Conservation (phyloP, 2,113 vertebrate species). For the Chroicocephalus ridibundus region DNA sequence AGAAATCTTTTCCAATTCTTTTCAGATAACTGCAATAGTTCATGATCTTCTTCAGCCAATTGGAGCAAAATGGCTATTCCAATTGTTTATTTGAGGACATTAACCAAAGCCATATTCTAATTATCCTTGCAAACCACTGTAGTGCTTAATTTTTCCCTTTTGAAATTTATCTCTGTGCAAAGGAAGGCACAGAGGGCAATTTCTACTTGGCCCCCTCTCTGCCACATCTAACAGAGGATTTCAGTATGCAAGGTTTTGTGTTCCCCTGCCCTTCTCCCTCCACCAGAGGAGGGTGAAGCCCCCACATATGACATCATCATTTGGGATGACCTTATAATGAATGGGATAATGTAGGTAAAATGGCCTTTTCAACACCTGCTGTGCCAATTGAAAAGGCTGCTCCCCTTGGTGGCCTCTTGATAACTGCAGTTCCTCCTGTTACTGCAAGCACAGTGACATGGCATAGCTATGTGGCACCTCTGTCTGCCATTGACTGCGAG, state of each 20-base stretch:
- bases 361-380: not conserved
- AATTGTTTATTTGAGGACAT: not conserved
- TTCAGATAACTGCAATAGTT: not conserved
- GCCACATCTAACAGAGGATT: not conserved
- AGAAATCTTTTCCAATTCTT: not conserved
- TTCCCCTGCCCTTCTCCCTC: not conserved
- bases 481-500: not conserved
- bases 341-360: not conserved
- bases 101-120: not conserved
- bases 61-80: not conserved
- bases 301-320: not conserved
- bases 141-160: not conserved
- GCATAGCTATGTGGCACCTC: accelerated
- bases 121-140: not conserved
- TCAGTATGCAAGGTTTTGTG: not conserved
- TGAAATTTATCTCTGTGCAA: not conserved
- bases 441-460: not conserved
- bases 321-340: not conserved
- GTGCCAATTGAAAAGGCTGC: not conserved
- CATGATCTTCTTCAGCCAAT: not conserved
- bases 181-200: not conserved
- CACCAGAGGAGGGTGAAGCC: not conserved
- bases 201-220: not conserved
- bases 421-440: not conserved
- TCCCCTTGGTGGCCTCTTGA: not conserved